These are phyloP conservation scores for Brachypterus glaber DNA, from an alignment of 2,888 invertebrate species.

Conservation along the genomic window DNA sequence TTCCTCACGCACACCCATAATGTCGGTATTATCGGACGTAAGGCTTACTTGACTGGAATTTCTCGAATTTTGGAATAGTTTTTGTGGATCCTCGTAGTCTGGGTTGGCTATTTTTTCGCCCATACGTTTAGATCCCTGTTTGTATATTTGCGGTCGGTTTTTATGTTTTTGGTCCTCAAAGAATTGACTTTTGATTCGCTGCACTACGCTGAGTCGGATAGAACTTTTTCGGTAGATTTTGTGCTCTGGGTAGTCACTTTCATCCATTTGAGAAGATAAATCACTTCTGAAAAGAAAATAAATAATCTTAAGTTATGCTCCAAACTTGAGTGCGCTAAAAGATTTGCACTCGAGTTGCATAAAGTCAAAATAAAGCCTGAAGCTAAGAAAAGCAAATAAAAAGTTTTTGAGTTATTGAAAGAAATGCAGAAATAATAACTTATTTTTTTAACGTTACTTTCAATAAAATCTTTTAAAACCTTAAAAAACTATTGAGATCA, in stretches of 20 bases:
- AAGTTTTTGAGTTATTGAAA: too few relatives aligned
- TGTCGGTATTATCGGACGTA: conserved; percentile 14
- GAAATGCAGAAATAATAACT: too few relatives aligned
- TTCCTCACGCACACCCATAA: conserved; percentile 26
- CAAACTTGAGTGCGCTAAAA: too few relatives aligned
- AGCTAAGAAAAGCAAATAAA: too few relatives aligned
- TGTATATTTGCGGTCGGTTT: conserved; percentile 51
- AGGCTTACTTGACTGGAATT: conserved; percentile 17
- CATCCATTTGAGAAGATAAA: conserved; percentile 40
- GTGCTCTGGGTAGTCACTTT: conserved; percentile 62
- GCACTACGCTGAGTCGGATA: conserved; percentile 50
- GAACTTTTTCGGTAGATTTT: conserved; percentile 64
- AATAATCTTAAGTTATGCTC: too few relatives aligned
- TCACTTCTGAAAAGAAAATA: conserved; percentile 33
- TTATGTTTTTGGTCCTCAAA: conserved; percentile 34
- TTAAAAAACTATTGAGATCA: too few relatives aligned
- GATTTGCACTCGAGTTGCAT: too few relatives aligned
- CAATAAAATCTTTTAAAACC: too few relatives aligned
- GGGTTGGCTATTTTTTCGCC: conserved; percentile 83
- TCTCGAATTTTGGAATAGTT: conserved; percentile 42
- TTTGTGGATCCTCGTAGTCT: conserved; percentile 75
- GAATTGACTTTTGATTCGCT: conserved; percentile 44
- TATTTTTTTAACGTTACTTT: too few relatives aligned
- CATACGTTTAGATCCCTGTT: conserved; percentile 71
- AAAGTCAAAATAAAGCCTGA: too few relatives aligned